phyloP scores from a whole-genome alignment of 2,888 invertebrate species.

The Thereva unica region DNA sequence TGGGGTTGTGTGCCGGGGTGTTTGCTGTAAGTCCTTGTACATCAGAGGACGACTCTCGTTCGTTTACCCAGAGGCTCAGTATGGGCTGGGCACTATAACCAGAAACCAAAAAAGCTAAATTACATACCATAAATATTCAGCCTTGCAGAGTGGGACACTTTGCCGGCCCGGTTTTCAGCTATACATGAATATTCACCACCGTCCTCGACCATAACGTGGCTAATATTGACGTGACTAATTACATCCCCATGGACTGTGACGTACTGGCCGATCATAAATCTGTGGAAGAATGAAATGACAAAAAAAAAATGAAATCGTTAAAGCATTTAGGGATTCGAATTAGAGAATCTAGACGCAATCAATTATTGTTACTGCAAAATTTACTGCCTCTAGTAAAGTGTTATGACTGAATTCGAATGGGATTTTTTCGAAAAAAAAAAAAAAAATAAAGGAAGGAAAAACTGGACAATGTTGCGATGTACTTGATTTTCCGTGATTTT shows the following conservation, averaged over 20 bases:
- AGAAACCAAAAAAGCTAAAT: slow-evolving; percentile 39
- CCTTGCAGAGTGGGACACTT: slow-evolving; percentile 72
- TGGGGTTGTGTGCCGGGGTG: no score
- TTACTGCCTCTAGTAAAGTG: no score
- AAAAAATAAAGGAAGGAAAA: no score
- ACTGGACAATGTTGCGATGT: no score
- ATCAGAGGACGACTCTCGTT: neutral
- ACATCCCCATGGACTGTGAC: slow-evolving; percentile 79
- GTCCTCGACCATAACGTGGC: slow-evolving; percentile 76
- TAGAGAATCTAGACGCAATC: slow-evolving; percentile 5
- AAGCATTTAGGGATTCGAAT: neutral
- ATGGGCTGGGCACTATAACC: neutral
- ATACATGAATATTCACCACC: slow-evolving; percentile 80
- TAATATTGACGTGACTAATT: slow-evolving; percentile 82
- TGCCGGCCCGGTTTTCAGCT: slow-evolving; percentile 76
- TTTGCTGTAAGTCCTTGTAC: no score
- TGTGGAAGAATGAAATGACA: slow-evolving; percentile 51
- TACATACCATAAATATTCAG: slow-evolving; percentile 78
- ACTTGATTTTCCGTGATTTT: no score
- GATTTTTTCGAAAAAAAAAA: no score
- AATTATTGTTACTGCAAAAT: neutral
- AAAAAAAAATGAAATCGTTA: slow-evolving; percentile 15
- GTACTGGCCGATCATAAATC: slow-evolving; percentile 77
- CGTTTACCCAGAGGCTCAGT: neutral
- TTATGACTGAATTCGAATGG: no score